These are phyloP conservation scores for Muscidifurax raptorellus DNA, from an alignment of 1,140 invertebrate genomes.

Conservation along the genomic window DNA sequence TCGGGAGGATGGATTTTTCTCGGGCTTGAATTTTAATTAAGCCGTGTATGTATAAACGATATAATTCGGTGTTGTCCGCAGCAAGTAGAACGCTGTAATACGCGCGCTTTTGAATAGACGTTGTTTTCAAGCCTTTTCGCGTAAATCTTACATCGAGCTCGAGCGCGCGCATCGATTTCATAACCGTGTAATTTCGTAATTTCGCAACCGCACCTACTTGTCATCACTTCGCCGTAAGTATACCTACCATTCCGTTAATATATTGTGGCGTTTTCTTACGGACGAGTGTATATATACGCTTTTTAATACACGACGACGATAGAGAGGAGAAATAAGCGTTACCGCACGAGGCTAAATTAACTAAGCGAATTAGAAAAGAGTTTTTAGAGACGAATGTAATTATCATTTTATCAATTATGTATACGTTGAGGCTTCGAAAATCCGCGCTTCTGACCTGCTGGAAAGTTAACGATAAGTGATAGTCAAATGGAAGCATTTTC, in stretches of 20 bases:
- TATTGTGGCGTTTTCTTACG: slow-evolving; percentile 22
- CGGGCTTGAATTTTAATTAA: slow-evolving; percentile 30
- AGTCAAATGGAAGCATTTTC: too few species aligned
- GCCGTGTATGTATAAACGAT: not conserved
- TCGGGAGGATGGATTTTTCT: not conserved
- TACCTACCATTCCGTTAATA: slow-evolving; percentile 46
- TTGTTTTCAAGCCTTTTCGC: slow-evolving; percentile 33
- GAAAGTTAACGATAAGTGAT: too few species aligned
- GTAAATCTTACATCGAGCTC: slow-evolving; percentile 39
- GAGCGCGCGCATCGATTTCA: slow-evolving; percentile 45
- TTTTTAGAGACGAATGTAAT: not conserved
- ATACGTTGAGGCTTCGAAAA: too few species aligned
- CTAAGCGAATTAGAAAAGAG: slow-evolving; percentile 23
- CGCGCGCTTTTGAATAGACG: slow-evolving; percentile 8
- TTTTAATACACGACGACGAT: not conserved
- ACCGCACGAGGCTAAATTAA: slow-evolving; percentile 22
- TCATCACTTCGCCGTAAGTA: slow-evolving; percentile 43
- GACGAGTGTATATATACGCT: not conserved
- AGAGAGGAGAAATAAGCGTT: not conserved
- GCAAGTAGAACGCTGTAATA: slow-evolving; percentile 28
- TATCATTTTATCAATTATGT: too few species aligned
- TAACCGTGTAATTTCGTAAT: slow-evolving; percentile 50
- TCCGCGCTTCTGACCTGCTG: too few species aligned
- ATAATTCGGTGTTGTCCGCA: not conserved
- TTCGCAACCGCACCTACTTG: slow-evolving; percentile 51